phyloP scores from a whole-genome alignment of 1,140 invertebrate species.

The Drosophila aff. region DNA sequence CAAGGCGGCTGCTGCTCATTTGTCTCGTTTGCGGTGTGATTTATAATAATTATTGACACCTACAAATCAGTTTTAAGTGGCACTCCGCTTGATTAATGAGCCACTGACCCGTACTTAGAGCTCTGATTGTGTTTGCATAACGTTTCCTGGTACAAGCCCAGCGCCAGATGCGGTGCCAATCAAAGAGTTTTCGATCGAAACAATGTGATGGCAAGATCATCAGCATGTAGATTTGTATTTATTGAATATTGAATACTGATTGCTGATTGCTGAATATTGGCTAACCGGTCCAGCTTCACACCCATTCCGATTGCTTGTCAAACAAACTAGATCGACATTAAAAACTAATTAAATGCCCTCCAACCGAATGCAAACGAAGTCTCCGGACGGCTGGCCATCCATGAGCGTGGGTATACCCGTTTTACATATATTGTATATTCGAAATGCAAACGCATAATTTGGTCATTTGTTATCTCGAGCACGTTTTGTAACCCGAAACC shows the following conservation, averaged over 20 bases:
- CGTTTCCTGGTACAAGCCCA: slow-evolving; percentile 44
- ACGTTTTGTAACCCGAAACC: slow-evolving; percentile 80
- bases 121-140: slow-evolving; percentile 56
- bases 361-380: slow-evolving; percentile 48
- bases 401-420: slow-evolving; percentile 37
- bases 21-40: slow-evolving; percentile 71
- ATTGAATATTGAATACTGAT: slow-evolving; percentile 39
- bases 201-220: slow-evolving; percentile 17
- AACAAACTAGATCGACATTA: slow-evolving; percentile 80
- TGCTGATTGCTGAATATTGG: slow-evolving; percentile 19
- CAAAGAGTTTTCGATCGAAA: slow-evolving; percentile 29
- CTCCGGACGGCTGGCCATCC: background rate
- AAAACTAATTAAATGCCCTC: slow-evolving; percentile 80
- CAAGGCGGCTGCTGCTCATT: slow-evolving; percentile 42
- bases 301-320: slow-evolving; percentile 74
- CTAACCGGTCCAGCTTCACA: slow-evolving; percentile 57
- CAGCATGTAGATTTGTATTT: slow-evolving; percentile 49
- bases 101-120: slow-evolving; percentile 28
- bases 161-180: slow-evolving; percentile 31
- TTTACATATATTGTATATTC: slow-evolving; percentile 31
- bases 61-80: slow-evolving; percentile 71
- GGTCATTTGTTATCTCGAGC: slow-evolving; percentile 73
- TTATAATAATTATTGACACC: slow-evolving; percentile 78
- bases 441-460: slow-evolving; percentile 74
- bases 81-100: slow-evolving; percentile 66